Evolutionary conservation across 2,113 vertebrate genomes (phyloP), one percentile per base, ranked within the genome.

Genomic region (Corapipo altera): DNA sequence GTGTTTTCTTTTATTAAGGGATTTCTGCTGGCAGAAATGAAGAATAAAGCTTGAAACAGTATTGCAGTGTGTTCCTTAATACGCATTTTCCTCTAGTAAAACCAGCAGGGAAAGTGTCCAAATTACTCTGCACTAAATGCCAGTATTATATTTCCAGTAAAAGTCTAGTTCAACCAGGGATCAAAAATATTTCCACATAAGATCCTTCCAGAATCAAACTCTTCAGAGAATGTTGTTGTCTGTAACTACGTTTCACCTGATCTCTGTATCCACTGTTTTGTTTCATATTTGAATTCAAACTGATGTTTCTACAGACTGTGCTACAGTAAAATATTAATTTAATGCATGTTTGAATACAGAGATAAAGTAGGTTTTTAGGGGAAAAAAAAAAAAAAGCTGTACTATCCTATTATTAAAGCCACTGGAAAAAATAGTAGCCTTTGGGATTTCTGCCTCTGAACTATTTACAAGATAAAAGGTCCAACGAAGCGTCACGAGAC

Each of bases 41-140:
- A 95, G 94, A 93, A 86, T 91, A 97, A 89, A 92, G 94, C 96
- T 92, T 79, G 90, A 96, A 97, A 97, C 96, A 96, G 96, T 94
- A 97, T 97, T 95, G 96, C 97, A 97, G 90, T 96, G 97, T 96
- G 97, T 97, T 98, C 95, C 89, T 78, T 88, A 94, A 96, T 91
- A 95, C 19, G 14, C 94, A 75, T 88, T 97, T 92, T 80, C 97
- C 96, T 97, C 98, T 96, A 96, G 97, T 97, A 97, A 98, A 98
- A 97, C 91, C 97, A 98, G 97, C 96, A 79, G 97, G 98, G 96
- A 98, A 97, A 88, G 96, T 97, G 98, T 98, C 98, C 97, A 98
- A 96, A 95, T 94, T 95, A 97, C 91, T 59, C 88, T 72, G 89
- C 96, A 95, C 95, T 97, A 97, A 98, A 98, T 94, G 95, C 97